Evolutionary conservation across 2,888 invertebrate genomes (phyloP).

Genomic region (Dorcus hopei): DNA sequence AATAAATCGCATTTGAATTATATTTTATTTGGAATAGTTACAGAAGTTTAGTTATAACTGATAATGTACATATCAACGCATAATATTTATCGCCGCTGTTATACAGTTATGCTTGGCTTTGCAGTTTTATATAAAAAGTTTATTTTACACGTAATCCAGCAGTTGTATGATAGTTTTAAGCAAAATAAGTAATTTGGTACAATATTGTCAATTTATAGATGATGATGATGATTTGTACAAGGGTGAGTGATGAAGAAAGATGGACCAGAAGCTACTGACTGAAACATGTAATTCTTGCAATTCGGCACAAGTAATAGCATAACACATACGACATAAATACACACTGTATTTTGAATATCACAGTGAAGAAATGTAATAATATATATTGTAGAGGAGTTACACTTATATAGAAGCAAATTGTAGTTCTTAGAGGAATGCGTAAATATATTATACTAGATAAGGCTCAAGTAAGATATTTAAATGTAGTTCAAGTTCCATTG

Average conservation of each 20-base stretch:
- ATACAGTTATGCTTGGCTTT: too few species aligned
- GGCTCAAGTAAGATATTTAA: conserved; percentile 6
- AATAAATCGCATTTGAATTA: not conserved
- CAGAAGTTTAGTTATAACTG: too few species aligned
- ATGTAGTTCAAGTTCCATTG: not conserved
- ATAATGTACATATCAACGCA: too few species aligned
- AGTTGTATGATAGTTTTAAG: not conserved
- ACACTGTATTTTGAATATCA: conserved; percentile 48
- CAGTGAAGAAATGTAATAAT: conserved; percentile 45
- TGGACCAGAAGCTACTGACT: conserved; percentile 23
- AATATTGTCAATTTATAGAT: conserved; percentile 8
- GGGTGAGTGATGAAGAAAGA: not conserved
- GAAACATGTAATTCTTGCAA: conserved; percentile 29
- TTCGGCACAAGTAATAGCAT: conserved; percentile 42
- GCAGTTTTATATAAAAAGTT: too few species aligned
- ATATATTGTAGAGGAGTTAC: conserved; percentile 6
- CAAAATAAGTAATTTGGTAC: conserved; percentile 14
- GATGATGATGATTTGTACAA: conserved; percentile 4
- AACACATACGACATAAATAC: conserved; percentile 45
- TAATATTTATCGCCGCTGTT: too few species aligned
- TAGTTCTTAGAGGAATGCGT: conserved; percentile 1
- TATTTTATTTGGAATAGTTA: too few species aligned
- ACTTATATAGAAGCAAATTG: conserved; percentile 10
- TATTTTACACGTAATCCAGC: too few species aligned
- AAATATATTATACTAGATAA: conserved; percentile 3